Conservation (phyloP, 2,113 vertebrate genomes). For the Sakesphorus luctuosus region DNA sequence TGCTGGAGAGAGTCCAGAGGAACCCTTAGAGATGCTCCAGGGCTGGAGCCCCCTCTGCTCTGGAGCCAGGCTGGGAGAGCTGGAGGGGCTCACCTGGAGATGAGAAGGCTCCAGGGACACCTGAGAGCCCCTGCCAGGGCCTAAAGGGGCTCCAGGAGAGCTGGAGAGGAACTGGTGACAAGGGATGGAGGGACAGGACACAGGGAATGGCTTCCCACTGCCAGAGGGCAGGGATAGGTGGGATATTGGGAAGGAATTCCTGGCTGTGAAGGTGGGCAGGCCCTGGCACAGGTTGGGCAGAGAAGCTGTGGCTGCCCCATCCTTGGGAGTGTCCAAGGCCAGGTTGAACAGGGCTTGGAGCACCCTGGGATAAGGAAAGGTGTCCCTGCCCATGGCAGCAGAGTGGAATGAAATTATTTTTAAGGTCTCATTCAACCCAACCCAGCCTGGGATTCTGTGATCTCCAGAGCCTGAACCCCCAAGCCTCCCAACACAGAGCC, state of each 20-base stretch:
- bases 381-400: neutral
- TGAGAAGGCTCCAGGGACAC: neutral
- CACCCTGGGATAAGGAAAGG: neutral
- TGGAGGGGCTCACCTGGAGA: neutral
- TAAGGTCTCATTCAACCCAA: rapidly evolving
- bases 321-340: neutral
- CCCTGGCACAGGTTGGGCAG: neutral
- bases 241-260: rapidly evolving
- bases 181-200: neutral
- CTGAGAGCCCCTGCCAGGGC: neutral
- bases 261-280: neutral
- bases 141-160: neutral
- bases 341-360: neutral
- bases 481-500: rapidly evolving
- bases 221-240: neutral
- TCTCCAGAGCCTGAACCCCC: neutral
- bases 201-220: neutral
- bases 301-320: neutral
- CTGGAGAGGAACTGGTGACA: neutral
- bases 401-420: neutral
- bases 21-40: rapidly evolving
- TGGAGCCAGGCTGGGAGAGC: neutral
- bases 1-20: neutral
- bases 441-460: rapidly evolving
- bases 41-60: neutral